Evolutionary conservation across 2,113 vertebrate species (phyloP).

Genomic region (Phoxinus phoxinus): DNA sequence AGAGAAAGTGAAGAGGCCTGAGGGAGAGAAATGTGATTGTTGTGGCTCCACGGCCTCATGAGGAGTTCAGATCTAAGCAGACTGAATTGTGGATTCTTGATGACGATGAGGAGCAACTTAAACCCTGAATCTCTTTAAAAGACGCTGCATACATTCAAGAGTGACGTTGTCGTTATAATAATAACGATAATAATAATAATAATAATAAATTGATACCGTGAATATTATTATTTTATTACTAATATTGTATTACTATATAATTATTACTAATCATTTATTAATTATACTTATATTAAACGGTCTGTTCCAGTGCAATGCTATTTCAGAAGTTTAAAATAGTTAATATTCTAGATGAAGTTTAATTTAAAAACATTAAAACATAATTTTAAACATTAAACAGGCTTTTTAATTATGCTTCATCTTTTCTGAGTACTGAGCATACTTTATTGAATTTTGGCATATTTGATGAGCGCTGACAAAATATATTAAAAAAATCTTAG

Average conservation of each 20-base stretch:
- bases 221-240: not conserved
- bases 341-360: not conserved
- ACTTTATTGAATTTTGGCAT: not conserved
- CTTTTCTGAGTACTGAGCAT: not conserved
- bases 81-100: conserved; percentile 33
- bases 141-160: not conserved
- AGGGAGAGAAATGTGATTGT: conserved; percentile 59
- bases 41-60: conserved; percentile 45
- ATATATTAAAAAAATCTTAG: not conserved
- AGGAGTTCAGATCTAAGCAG: conserved; percentile 26
- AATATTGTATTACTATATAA: not conserved
- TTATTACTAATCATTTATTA: not conserved
- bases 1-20: conserved; percentile 56
- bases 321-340: not conserved
- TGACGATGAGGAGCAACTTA: conserved; percentile 29
- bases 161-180: not conserved
- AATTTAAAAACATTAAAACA: not conserved
- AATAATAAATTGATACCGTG: not conserved
- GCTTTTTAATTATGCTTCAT: conserved; percentile 31
- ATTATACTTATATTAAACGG: not conserved
- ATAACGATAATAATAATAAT: not conserved
- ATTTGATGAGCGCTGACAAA: not conserved
- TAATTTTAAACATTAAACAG: not conserved
- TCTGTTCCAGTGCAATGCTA: not conserved
- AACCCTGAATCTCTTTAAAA: not conserved